Percentiles rank a stretch among this genome's conserved stretches.
These are phyloP conservation scores for Hydrotaea cyrtoneurina DNA, from an alignment of 2,888 invertebrate species.

Conservation along the genomic window DNA sequence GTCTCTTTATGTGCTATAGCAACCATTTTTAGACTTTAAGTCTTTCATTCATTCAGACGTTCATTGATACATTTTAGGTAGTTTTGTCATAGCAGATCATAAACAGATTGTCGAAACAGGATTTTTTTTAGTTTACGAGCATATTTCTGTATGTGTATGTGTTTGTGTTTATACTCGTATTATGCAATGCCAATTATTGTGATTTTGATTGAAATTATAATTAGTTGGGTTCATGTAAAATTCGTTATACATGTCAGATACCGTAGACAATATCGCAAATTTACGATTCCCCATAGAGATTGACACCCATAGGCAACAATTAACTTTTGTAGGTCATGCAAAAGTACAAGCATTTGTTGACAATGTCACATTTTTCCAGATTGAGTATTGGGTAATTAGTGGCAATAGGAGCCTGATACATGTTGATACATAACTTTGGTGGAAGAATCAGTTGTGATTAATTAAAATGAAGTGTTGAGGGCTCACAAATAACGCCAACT, in stretches of 20 bases:
- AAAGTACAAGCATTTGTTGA: background rate
- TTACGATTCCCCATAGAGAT: no score
- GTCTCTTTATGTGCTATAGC: background rate
- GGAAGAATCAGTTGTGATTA: no score
- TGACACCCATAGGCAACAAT: background rate
- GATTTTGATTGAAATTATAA: background rate
- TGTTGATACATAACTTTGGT: no score
- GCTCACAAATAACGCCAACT: no score
- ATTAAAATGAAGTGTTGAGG: no score
- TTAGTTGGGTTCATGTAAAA: background rate
- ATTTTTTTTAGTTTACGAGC: no score
- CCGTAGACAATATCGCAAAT: background rate
- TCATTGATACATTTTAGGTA: background rate
- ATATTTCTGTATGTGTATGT: background rate
- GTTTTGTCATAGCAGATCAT: background rate
- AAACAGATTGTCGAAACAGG: background rate
- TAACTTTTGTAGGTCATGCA: background rate
- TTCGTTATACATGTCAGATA: conserved; percentile 2
- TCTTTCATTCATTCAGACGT: background rate
- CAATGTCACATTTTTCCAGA: background rate
- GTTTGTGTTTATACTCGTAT: background rate
- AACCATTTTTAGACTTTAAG: background rate
- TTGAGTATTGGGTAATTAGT: no score
- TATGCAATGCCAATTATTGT: background rate
- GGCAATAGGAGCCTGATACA: no score